phyloP scores from a whole-genome alignment of 2,113 vertebrate species.

The Colossoma macropomum region DNA sequence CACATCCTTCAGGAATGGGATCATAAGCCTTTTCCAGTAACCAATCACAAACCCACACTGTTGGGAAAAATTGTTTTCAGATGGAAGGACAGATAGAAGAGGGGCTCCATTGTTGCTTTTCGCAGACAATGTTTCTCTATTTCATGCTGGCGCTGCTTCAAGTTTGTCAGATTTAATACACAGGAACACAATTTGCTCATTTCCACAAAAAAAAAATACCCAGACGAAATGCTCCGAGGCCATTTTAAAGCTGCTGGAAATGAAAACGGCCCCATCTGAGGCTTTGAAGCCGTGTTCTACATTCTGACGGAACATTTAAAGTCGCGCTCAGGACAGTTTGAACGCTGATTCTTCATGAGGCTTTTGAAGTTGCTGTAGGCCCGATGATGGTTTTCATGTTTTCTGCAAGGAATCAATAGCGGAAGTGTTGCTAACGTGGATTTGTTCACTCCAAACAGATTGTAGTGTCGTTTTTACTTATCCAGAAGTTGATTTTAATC shows the following conservation, averaged over 20 bases:
- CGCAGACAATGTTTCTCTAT: constrained; percentile 12
- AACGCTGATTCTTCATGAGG: background rate
- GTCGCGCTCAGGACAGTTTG: background rate
- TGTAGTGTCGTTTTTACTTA: background rate
- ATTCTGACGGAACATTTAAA: background rate
- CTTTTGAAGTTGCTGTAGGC: background rate
- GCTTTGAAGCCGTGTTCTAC: constrained; percentile 2
- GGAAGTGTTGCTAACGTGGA: no score
- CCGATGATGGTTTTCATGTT: background rate
- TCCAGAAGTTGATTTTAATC: background rate
- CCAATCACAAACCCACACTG: constrained; percentile 17
- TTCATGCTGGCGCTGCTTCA: background rate
- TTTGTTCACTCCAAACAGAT: background rate
- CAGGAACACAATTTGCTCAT: constrained; percentile 12
- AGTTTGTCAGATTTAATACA: constrained; percentile 41
- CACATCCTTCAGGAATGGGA: constrained; percentile 25
- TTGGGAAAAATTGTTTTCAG: constrained; percentile 48
- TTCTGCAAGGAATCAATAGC: background rate
- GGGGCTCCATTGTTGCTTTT: constrained; percentile 25
- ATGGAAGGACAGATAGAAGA: constrained; percentile 35
- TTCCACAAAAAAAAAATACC: background rate
- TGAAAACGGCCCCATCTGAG: constrained; percentile 24
- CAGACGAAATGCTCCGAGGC: constrained; percentile 19
- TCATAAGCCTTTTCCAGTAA: constrained; percentile 19
- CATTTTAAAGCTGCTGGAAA: constrained; percentile 5